Evolutionary conservation across 2,888 invertebrate genomes (phyloP).

Genomic region (Drosophila tanythrix): DNA sequence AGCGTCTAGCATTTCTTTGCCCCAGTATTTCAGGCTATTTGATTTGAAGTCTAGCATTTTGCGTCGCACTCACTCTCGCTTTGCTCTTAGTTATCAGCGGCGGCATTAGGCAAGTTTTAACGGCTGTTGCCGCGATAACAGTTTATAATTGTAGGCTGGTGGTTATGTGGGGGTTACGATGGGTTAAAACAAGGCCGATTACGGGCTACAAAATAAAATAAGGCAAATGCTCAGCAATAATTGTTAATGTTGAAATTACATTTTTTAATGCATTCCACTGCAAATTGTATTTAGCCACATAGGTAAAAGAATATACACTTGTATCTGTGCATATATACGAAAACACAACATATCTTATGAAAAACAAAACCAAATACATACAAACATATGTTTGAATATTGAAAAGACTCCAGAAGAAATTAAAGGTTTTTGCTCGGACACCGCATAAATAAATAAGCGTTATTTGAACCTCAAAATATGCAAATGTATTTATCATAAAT

Average conservation of each 20-base stretch:
- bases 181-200: slow-evolving; percentile 23
- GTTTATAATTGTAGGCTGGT: slow-evolving; percentile 38
- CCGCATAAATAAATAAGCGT: background rate
- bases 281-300: background rate
- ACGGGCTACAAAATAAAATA: slow-evolving; percentile 25
- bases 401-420: background rate
- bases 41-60: slow-evolving; percentile 55
- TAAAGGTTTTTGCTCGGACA: background rate
- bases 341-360: background rate
- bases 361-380: too few species aligned
- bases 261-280: background rate
- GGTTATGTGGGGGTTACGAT: slow-evolving; percentile 15
- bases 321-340: background rate
- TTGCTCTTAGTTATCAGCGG: slow-evolving; percentile 41
- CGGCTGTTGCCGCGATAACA: slow-evolving; percentile 58
- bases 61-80: slow-evolving; percentile 21
- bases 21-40: slow-evolving; percentile 35
- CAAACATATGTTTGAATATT: background rate
- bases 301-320: background rate
- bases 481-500: background rate
- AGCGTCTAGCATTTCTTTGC: slow-evolving; percentile 38
- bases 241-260: slow-evolving; percentile 14
- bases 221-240: slow-evolving; percentile 30
- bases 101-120: slow-evolving; percentile 68
- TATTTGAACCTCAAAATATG: background rate